Percentiles rank a stretch among this genome's conserved stretches.
phyloP scores from a whole-genome alignment of 1,140 invertebrate species.

The Anastrepha obliqua region DNA sequence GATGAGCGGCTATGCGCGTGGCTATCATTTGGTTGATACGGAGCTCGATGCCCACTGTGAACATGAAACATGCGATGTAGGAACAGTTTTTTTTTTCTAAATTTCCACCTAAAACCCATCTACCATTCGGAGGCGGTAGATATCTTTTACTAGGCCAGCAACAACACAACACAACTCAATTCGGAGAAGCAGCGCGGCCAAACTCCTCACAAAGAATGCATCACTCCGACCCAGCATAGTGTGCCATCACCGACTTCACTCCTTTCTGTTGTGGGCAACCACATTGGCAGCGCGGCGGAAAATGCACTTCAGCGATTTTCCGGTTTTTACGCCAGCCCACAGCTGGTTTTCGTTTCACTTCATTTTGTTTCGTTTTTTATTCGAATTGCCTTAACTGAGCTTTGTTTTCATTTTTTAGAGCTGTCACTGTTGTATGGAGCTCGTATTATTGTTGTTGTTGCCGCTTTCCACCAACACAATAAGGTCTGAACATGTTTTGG shows the following conservation, averaged over 20 bases:
- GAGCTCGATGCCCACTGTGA: no score
- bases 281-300: constrained; percentile 4
- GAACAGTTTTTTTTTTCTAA: no score
- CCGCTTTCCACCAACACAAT: not conserved
- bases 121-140: no score
- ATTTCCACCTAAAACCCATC: no score
- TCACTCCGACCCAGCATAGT: not conserved
- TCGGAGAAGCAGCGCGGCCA: no score
- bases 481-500: not conserved
- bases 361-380: not conserved
- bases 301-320: constrained; percentile 26
- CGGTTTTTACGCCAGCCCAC: constrained; percentile 23
- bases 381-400: not conserved
- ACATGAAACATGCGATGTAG: no score
- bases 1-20: no score
- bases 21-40: no score
- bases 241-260: not conserved
- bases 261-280: not conserved
- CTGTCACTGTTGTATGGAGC: not conserved
- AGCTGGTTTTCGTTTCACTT: constrained; percentile 21
- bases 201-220: no score
- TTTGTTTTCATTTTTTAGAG: not conserved
- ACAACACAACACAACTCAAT: no score
- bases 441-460: not conserved
- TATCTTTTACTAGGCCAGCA: no score